A percentile compares a stretch with the other conserved stretches of the same genome.
These are phyloP conservation scores for Pheosia gnoma DNA, from an alignment of 2,888 invertebrate genomes.

Conservation along the genomic window DNA sequence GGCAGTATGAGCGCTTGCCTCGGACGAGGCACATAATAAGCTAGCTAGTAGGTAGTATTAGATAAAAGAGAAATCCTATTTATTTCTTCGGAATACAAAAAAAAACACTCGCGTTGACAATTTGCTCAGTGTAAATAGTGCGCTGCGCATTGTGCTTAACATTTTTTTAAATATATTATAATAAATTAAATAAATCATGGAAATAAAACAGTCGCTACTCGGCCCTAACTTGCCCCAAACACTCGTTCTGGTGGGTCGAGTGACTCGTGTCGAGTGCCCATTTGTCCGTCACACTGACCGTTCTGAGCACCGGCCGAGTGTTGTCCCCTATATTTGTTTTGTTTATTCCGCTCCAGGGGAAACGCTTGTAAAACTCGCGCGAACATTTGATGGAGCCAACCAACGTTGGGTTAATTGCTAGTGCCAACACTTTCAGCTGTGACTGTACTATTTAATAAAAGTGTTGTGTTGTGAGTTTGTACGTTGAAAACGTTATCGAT, in stretches of 20 bases:
- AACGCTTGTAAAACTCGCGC: constrained; percentile 5
- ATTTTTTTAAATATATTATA: no score
- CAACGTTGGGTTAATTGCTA: not conserved
- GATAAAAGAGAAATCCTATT: no score
- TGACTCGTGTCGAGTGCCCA: constrained; percentile 71
- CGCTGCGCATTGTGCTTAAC: no score
- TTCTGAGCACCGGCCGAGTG: constrained; percentile 56
- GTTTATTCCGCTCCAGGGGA: constrained; percentile 45
- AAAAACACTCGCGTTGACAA: no score
- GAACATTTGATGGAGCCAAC: not conserved
- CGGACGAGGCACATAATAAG: no score
- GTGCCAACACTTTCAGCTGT: not conserved
- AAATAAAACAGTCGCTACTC: constrained; percentile 9
- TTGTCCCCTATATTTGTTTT: constrained; percentile 61
- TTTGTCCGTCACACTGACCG: constrained; percentile 75
- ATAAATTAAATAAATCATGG: no score
- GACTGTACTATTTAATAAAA: not conserved
- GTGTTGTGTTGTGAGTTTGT: not conserved
- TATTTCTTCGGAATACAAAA: not conserved
- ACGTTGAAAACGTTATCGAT: no score
- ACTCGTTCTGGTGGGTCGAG: constrained; percentile 51
- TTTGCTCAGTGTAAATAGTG: no score
- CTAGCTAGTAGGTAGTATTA: no score
- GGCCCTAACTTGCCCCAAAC: constrained; percentile 36
- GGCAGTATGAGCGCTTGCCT: no score